Percentiles rank a stretch among this genome's conserved stretches.
Evolutionary conservation across 2,888 invertebrate species (phyloP).

Genomic region (Heteromyza rotundicornis): DNA sequence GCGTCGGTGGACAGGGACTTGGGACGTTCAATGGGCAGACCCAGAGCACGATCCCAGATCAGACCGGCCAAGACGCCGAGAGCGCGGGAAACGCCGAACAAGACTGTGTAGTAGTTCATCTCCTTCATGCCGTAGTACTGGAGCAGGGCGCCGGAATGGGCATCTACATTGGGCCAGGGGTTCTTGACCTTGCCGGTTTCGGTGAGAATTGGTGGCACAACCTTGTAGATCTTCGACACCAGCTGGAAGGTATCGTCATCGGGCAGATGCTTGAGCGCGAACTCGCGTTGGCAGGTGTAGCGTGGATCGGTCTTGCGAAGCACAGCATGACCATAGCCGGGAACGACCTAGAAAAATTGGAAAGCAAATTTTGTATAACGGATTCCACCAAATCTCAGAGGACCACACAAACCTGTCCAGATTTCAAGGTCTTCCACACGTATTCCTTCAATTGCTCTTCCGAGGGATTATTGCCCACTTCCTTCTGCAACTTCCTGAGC

Average conservation of each 20-base stretch:
- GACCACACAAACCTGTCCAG: constrained; percentile 68
- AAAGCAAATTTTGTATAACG: background rate
- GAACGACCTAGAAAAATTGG: constrained; percentile 68
- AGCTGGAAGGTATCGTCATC: constrained; percentile 80
- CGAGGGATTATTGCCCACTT: constrained; percentile 83
- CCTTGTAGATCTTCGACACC: constrained; percentile 81
- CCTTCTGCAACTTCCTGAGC: constrained; percentile 86
- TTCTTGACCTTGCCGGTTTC: constrained; percentile 89
- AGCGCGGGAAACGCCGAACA: constrained; percentile 88
- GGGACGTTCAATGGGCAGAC: constrained; percentile 82
- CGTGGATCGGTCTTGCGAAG: constrained; percentile 84
- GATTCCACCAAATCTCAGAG: background rate
- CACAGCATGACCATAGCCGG: constrained; percentile 90
- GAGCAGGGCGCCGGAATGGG: constrained; percentile 83
- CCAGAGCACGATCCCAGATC: constrained; percentile 83
- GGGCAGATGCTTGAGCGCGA: constrained; percentile 84
- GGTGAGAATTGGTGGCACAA: constrained; percentile 81
- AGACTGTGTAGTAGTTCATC: constrained; percentile 89
- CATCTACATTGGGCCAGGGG: constrained; percentile 94
- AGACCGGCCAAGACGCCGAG: constrained; percentile 80
- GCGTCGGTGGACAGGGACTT: constrained; percentile 78
- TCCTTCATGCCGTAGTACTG: constrained; percentile 87
- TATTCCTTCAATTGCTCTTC: constrained; percentile 95
- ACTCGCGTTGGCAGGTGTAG: constrained; percentile 85
- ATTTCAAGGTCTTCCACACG: constrained; percentile 93